Base-by-base conservation (phyloP, 2,888 invertebrate species). In the Hypolimnas misippus region DNA sequence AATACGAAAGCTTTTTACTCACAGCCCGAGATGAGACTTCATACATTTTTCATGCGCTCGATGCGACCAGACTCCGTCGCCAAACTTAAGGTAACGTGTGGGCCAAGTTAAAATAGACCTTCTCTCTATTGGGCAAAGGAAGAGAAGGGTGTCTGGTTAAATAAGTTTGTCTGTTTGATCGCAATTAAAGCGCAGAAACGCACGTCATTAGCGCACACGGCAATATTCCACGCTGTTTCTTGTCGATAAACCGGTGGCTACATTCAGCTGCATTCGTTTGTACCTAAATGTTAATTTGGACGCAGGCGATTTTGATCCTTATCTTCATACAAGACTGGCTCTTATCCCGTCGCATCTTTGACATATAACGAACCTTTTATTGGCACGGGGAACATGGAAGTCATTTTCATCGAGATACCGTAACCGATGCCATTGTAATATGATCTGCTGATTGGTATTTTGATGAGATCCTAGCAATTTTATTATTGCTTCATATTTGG, bases 161-260 rank as follows among this genome's bases (percentile, higher is more conserved):
- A 71, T 76, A 72, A 76, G 86, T 82, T 78, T 78, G 75, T 82
- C 73, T 78, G 83, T 84, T 82, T 82, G 85, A 82, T 82, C 79
- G 88, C 91, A 91, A 91, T 91, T 91, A 91, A 90, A 90, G 85
- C 84, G 84, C 84, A 87, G 86, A 84, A 88, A 87, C 85, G 83
- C 86, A 81, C 84, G 75, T 90, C 91, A 91, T 91, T 91, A 91
- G 89, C 79, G 86, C 81, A 80, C 82, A 83, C 83, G 89, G 85
- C 86, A 89, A 91, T 91, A 91, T 89, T 91, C 91, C 90, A 90
- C 91, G 91, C 81, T 88, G 81, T 76, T 89, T 91, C 88, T 90
- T 89, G 82, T 73, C 50, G 68, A 71, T 70, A 72, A 76, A 76
- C 76, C 76, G 76, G 76, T 75, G 74, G 69, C 63, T 72, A 72